Base-by-base conservation (phyloP, 2,113 vertebrate species). In the Thunnus thynnus region DNA sequence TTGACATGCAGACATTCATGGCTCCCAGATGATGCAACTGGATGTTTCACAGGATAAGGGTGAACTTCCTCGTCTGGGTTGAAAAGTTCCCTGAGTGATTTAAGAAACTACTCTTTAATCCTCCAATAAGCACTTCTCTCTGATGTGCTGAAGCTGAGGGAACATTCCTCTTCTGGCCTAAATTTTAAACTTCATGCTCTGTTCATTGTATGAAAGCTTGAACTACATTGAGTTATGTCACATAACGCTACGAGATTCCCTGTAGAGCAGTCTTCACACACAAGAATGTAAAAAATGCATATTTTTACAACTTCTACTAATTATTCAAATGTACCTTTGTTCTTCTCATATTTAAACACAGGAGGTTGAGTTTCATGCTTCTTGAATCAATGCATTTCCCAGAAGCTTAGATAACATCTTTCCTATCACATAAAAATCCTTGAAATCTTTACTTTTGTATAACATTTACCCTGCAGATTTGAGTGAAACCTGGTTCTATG, bases 231-330 rank as follows among this genome's bases (percentile, higher is more conserved):
- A 48, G 22, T 32, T 58, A 13, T 16, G n/a, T 87, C 86, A 84
- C 61, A 72, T 86, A 89, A 87, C 41, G 5, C 47, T 25, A 16
- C 48, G 54, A 57, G 36, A 81, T 74, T 87, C 76, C 72, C 84
- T 17, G 0, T 27, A 52, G 68, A 65, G 46, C n/a, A 5, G 14
- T 72, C 52, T 66, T 54, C 41, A 72, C 41, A 69, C 52, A 52
- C 36, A 78, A 52, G 30, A 67, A 65, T 75, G 32, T 7, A 62
- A 71, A 58, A 72, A 61, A 58, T 77, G 32, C 51, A 80, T 13
- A 80, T 71, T 14, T 60, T 22, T 30, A 51, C 50, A 58, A 46
- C 18, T 16, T 74, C 7, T 63, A 44, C 57, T n/a, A 30, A 48
- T 72, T 58, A 75, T 84, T 74, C 56, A 57, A 36, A 55, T 58